A percentile compares a stretch with the other conserved stretches of the same genome.
phyloP scores from a whole-genome alignment of 2,113 vertebrate species.

The Halichoeres trimaculatus region DNA sequence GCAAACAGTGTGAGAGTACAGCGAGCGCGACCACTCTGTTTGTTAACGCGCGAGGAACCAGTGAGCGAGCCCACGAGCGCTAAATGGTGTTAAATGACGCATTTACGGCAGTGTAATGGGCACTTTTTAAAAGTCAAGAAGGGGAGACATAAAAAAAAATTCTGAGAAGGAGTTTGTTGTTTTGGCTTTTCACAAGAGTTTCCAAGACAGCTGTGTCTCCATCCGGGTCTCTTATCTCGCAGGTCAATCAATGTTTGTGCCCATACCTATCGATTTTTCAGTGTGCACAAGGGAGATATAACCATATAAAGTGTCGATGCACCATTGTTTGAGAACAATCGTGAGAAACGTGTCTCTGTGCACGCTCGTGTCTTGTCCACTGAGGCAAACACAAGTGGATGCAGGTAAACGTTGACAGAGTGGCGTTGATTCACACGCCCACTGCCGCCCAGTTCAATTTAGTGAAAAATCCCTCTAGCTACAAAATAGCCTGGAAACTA shows the following conservation, averaged over 20 bases:
- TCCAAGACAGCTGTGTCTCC: constrained; percentile 87
- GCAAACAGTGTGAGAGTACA: constrained; percentile 82
- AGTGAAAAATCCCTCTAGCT: constrained; percentile 60
- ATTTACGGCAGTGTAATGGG: constrained; percentile 73
- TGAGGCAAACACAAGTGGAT: constrained; percentile 63
- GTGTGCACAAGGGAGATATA: constrained; percentile 70
- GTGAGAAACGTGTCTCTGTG: background rate
- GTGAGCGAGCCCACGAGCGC: constrained; percentile 49
- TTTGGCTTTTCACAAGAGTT: constrained; percentile 86
- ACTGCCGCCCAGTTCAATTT: constrained; percentile 70
- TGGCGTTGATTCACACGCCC: constrained; percentile 78
- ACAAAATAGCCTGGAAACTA: constrained; percentile 70
- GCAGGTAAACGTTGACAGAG: constrained; percentile 76
- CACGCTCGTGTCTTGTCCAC: constrained; percentile 39
- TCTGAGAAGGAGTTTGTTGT: constrained; percentile 73
- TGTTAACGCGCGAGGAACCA: constrained; percentile 53
- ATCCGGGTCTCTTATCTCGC: constrained; percentile 84
- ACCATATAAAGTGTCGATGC: constrained; percentile 69
- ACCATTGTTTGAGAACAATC: constrained; percentile 34
- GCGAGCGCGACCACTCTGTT: constrained; percentile 48
- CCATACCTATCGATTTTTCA: constrained; percentile 85
- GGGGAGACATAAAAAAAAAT: constrained; percentile 15
- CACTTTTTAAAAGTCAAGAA: constrained; percentile 46
- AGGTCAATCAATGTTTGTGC: constrained; percentile 84
- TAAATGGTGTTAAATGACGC: constrained; percentile 88